These are phyloP conservation scores for Phalera bucephala DNA, from an alignment of 2,888 invertebrate genomes.

Conservation along the genomic window DNA sequence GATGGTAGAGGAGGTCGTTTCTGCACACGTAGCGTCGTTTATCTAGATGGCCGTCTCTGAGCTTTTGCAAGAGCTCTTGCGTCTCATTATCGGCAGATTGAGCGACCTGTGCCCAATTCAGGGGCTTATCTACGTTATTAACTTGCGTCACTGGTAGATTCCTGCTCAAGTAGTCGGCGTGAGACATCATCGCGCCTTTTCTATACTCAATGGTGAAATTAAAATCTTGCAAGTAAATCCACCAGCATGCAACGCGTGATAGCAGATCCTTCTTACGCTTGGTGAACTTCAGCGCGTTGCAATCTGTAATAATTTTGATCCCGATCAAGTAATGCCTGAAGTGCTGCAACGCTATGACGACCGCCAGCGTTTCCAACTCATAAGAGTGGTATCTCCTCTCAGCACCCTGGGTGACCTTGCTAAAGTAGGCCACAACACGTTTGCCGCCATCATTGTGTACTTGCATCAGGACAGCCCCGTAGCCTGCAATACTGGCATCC, in stretches of 20 bases:
- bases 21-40: neutral
- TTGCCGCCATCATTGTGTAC: no score
- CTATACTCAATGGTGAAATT: conserved; percentile 24
- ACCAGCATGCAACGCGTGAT: no score
- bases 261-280: conserved; percentile 28
- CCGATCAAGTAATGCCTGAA: conserved; percentile 29
- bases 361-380: no score
- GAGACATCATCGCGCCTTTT: no score
- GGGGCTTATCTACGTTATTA: conserved; percentile 1
- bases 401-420: no score
- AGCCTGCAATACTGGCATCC: no score
- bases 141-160: conserved; percentile 20
- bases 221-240: no score
- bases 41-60: conserved; percentile 3
- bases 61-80: neutral
- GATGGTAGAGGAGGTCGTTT: conserved; percentile 13
- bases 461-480: no score
- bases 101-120: conserved; percentile 22
- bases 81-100: no score
- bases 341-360: conserved; percentile 25
- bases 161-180: no score
- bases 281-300: conserved; percentile 29
- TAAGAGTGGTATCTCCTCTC: no score
- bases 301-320: conserved; percentile 23
- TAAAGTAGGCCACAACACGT: no score